These are phyloP conservation scores for Sepioteuthis lessoniana DNA, from an alignment of 2,888 invertebrate genomes.

Conservation along the genomic window DNA sequence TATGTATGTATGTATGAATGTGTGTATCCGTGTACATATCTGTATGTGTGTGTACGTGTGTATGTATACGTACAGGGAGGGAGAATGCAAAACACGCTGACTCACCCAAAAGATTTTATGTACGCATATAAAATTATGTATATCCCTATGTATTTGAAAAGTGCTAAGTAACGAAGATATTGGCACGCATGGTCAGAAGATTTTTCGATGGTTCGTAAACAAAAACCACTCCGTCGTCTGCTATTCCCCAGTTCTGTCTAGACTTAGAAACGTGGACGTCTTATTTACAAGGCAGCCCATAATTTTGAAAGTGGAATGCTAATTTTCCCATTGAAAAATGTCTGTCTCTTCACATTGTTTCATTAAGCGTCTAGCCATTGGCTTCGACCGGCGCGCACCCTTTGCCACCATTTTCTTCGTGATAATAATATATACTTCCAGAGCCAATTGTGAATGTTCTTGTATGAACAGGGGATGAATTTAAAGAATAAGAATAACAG, in stretches of 20 bases:
- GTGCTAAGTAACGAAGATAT: not conserved
- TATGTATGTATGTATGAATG: too few species aligned
- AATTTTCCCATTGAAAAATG: not conserved
- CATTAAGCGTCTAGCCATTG: not conserved
- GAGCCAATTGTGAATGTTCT: constrained; percentile 10
- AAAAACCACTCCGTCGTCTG: not conserved
- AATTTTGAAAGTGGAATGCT: not conserved
- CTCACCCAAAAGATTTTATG: too few species aligned
- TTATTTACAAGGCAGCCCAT: not conserved
- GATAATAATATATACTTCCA: not conserved
- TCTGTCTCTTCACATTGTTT: not conserved
- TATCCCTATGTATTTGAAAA: not conserved
- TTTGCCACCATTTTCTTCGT: not conserved
- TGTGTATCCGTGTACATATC: too few species aligned
- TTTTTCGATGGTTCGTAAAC: not conserved
- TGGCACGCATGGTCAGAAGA: not conserved
- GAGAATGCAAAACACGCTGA: too few species aligned
- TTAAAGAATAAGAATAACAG: not conserved
- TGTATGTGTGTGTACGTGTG: too few species aligned
- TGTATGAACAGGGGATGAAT: not conserved
- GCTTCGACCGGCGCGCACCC: not conserved
- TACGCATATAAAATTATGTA: too few species aligned
- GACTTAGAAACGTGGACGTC: not conserved
- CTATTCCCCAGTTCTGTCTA: not conserved
- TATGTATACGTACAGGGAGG: too few species aligned